Evolutionary conservation across 1,140 invertebrate species (phyloP), one percentile per base, ranked within the genome.

Genomic region (Drosophila littoralis): DNA sequence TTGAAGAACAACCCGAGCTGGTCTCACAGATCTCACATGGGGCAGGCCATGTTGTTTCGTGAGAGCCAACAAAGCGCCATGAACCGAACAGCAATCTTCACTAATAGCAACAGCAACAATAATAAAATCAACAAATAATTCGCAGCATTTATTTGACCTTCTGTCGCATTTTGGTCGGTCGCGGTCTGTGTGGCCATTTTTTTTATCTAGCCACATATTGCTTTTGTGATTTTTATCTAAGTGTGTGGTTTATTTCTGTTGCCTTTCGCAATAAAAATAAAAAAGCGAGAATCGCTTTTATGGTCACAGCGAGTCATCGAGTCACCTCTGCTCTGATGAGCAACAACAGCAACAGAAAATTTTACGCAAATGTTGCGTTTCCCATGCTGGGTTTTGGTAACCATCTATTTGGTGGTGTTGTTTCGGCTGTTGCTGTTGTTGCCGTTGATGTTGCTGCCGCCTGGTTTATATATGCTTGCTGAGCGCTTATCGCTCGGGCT

Each of bases 151-250:
- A 79, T 77, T 78, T 85, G 82, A 85, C 82, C 82, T 85, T 85
- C 82, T 86, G 72, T 68, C 74, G 59, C 50, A 70, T 75, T 71
- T 66, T 54, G 45, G 48, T 59, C 61, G 58, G 40, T 66, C 45
- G 50, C 63, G 48, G 69, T 81, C 82, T 82, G 70, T 79, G 75
- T 88, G 82, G 79, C 79, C 52, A 63, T 70, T 75, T 51, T 71
- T 85, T 86, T 86, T 88, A 86, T 86, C 83, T 86, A 89, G 83
- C 59, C 79, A 79, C 84, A 86, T 86, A 86, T 86, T 86, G 83
- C 83, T 81, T 86, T 86, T 89, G 83, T 86, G 88, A 91, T 91
- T 86, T 91, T 88, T 91, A 91, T 91, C 88, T 91, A 83, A 81
- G 77, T 84, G 77, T 88, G 82, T 88, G 88, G 77, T 88, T 86